A percentile compares a stretch with the other conserved stretches of the same genome.
These are phyloP conservation scores for Patella caerulea DNA, from an alignment of 2,888 invertebrate species.

Conservation along the genomic window DNA sequence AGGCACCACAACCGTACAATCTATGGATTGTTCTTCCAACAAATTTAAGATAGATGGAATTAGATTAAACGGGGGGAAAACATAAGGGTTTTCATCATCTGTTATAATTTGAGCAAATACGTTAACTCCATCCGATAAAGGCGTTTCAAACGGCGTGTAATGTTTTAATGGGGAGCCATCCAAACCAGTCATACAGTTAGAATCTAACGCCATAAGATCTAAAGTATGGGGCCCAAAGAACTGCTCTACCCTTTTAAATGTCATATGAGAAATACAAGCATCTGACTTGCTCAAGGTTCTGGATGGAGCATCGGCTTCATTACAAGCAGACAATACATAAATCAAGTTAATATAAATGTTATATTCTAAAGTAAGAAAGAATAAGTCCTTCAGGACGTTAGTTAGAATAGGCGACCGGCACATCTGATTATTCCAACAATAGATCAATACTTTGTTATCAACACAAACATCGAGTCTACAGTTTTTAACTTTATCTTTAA, in stretches of 20 bases:
- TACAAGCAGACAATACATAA: not conserved
- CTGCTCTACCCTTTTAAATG: not conserved
- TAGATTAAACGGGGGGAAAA: not conserved
- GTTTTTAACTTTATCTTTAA: not conserved
- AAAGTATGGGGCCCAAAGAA: not conserved
- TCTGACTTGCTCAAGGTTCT: not conserved
- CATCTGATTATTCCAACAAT: not conserved
- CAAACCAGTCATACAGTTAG: not conserved
- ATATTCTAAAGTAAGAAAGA: not conserved
- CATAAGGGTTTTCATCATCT: not conserved
- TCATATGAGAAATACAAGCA: not conserved
- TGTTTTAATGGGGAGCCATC: not conserved
- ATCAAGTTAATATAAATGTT: not conserved
- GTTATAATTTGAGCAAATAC: not conserved
- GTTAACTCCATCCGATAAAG: not conserved
- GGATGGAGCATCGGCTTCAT: not conserved
- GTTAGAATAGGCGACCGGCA: not conserved
- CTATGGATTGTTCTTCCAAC: not conserved
- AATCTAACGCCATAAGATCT: not conserved
- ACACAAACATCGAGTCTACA: not conserved
- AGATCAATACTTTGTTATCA: not conserved
- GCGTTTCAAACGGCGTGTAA: not conserved
- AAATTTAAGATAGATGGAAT: not conserved
- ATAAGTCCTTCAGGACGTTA: not conserved
- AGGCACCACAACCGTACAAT: not conserved